Evolutionary conservation across 2,888 invertebrate species (phyloP).

Genomic region (Drosophila pseudotakahashii): DNA sequence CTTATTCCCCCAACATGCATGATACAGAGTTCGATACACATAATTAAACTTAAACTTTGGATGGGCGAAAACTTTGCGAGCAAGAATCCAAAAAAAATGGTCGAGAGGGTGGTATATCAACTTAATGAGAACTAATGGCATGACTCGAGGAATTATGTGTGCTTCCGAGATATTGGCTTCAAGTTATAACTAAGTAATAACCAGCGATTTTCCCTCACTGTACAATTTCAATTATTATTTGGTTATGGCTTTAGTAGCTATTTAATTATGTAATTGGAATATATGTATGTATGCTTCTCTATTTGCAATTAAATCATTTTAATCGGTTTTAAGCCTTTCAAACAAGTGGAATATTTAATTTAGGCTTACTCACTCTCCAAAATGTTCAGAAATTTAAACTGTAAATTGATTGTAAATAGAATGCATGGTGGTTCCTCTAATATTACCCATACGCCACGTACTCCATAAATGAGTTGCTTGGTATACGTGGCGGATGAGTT

Average conservation of each 20-base stretch:
- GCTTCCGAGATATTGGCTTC: neutral
- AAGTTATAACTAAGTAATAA: neutral
- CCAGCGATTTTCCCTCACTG: neutral
- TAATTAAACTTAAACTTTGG: conserved; percentile 36
- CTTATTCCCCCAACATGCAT: conserved; percentile 2
- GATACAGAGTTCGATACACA: conserved; percentile 29
- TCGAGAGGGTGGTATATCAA: neutral
- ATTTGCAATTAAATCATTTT: too few species aligned
- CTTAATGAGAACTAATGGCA: conserved; percentile 15
- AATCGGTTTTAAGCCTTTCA: too few species aligned
- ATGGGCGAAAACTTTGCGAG: conserved; percentile 19
- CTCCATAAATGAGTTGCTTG: too few species aligned
- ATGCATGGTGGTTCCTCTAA: neutral
- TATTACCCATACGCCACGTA: neutral
- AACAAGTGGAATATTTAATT: too few species aligned
- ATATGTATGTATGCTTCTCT: too few species aligned
- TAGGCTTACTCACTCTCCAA: too few species aligned
- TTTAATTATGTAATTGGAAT: too few species aligned
- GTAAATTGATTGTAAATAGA: too few species aligned
- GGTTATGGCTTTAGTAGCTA: too few species aligned
- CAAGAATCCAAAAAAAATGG: neutral
- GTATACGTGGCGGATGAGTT: too few species aligned
- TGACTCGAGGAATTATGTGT: neutral
- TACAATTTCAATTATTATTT: too few species aligned
- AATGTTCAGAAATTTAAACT: too few species aligned